Conservation (phyloP, 2,113 vertebrate species). For the Eulacestoma nigropectus region DNA sequence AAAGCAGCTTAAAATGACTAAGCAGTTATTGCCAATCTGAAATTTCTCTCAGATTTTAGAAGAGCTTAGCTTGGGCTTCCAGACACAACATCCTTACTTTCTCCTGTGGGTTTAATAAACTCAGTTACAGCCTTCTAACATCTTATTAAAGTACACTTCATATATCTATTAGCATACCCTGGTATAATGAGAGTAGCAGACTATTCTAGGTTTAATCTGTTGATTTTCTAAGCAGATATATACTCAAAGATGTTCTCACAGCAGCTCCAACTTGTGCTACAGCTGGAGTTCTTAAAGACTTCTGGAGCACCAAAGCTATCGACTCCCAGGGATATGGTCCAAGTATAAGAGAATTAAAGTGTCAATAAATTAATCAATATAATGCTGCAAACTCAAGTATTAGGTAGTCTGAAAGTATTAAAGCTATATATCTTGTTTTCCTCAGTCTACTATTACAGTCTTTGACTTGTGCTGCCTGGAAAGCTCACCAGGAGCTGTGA, state of each 20-base stretch:
- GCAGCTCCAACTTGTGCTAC: slow-evolving; percentile 23
- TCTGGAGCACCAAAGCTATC: background rate
- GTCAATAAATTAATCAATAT: slow-evolving; percentile 2
- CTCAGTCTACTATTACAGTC: background rate
- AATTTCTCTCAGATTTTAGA: background rate
- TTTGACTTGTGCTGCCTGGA: background rate
- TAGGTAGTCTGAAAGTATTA: background rate
- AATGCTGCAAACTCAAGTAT: background rate
- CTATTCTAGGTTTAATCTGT: background rate
- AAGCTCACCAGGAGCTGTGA: slow-evolving; percentile 18
- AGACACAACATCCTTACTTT: background rate
- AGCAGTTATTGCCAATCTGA: background rate
- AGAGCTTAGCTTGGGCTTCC: background rate
- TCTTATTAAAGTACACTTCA: background rate
- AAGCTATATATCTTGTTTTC: background rate
- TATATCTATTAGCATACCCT: background rate
- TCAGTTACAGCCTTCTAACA: background rate
- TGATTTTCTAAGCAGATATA: slow-evolving; percentile 11
- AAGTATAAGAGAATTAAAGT: background rate
- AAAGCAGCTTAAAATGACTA: slow-evolving; percentile 1
- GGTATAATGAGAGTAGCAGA: background rate
- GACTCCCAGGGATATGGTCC: background rate
- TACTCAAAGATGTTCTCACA: background rate
- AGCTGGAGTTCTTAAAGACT: slow-evolving; percentile 52
- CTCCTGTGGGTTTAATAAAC: background rate